These are phyloP conservation scores for Lampropteryx suffumata DNA, from an alignment of 2,888 invertebrate species.

Conservation along the genomic window DNA sequence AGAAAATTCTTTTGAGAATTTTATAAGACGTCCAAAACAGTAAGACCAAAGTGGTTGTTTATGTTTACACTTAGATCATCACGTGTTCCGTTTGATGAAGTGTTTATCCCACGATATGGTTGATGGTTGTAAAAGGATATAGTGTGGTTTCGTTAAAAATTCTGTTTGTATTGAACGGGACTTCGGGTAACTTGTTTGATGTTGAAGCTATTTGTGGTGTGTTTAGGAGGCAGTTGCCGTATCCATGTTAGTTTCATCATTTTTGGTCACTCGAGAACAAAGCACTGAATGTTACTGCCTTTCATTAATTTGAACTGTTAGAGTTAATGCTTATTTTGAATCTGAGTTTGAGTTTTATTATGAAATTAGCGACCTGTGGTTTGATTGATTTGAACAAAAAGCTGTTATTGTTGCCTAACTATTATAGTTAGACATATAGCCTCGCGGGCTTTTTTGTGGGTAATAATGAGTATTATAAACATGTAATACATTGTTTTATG, in stretches of 20 bases:
- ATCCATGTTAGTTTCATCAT: background rate
- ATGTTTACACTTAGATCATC: slow-evolving; percentile 41
- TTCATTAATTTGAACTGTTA: no score
- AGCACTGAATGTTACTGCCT: no score
- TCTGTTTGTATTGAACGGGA: slow-evolving; percentile 22
- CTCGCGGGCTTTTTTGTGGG: no score
- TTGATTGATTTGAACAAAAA: no score
- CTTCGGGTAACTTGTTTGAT: slow-evolving; percentile 20
- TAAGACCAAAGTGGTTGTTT: slow-evolving; percentile 37
- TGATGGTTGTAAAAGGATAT: slow-evolving; percentile 32
- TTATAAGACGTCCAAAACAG: slow-evolving; percentile 42
- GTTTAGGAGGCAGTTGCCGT: background rate
- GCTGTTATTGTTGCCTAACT: no score
- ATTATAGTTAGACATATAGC: no score
- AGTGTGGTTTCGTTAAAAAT: slow-evolving; percentile 37
- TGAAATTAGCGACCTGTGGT: no score
- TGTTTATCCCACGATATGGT: slow-evolving; percentile 35
- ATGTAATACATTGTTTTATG: no score
- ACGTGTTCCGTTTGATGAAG: slow-evolving; percentile 34
- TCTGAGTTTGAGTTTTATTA: no score
- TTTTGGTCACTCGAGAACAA: background rate
- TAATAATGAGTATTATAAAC: no score
- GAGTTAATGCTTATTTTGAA: no score
- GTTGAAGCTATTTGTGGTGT: slow-evolving; percentile 13
- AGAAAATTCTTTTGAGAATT: background rate